A percentile compares a stretch with the other conserved stretches of the same genome.
These are phyloP conservation scores for Drosophila kurseongensis DNA, from an alignment of 1,140 invertebrate genomes.

Conservation along the genomic window DNA sequence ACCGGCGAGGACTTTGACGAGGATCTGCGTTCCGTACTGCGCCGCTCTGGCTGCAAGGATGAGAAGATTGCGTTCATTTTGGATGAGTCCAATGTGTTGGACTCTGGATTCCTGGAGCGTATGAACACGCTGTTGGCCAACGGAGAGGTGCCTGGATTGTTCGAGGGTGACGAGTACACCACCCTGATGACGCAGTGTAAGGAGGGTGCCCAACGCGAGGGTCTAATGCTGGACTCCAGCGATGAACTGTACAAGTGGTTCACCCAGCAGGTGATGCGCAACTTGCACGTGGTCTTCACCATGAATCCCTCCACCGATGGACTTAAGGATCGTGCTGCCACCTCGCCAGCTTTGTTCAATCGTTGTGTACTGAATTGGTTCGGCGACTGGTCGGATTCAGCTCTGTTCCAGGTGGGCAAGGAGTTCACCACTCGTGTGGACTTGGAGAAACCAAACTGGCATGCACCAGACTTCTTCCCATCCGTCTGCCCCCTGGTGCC, in stretches of 20 bases:
- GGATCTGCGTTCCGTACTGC: constrained; percentile 96
- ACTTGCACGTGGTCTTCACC: constrained; percentile 99
- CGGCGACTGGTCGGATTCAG: constrained; percentile 99
- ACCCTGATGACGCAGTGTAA: constrained; percentile 99
- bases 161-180: constrained; percentile 98
- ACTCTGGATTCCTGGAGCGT: constrained; percentile 98
- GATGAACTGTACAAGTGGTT: constrained; percentile 99
- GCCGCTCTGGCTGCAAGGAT: constrained; percentile 98
- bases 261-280: constrained; percentile 99
- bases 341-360: constrained; percentile 99
- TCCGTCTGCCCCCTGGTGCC: constrained; percentile 92
- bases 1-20: constrained; percentile 99
- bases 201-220: constrained; percentile 98
- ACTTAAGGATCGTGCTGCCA: constrained; percentile 98
- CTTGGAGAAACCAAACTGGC: constrained; percentile 93
- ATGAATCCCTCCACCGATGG: constrained; percentile 99
- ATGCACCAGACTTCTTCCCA: constrained; percentile 94
- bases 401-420: constrained; percentile 95
- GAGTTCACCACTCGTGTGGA: constrained; percentile 94
- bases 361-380: constrained; percentile 99
- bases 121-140: constrained; percentile 99
- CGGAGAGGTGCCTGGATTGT: constrained; percentile 96
- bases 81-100: constrained; percentile 99
- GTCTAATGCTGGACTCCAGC: constrained; percentile 98
- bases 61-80: constrained; percentile 99